These are phyloP conservation scores for Slavum lentiscoides DNA, from an alignment of 2,888 invertebrate species.

Conservation along the genomic window DNA sequence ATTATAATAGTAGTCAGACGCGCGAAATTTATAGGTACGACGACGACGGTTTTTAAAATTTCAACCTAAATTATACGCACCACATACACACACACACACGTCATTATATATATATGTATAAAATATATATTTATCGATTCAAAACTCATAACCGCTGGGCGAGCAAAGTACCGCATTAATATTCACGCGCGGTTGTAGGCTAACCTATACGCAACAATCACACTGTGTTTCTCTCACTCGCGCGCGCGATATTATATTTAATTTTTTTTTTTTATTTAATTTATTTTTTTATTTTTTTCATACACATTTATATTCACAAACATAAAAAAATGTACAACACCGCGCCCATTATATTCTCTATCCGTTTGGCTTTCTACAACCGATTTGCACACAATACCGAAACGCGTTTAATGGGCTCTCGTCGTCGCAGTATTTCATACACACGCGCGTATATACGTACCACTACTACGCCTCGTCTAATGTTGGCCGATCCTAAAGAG, in stretches of 20 bases:
- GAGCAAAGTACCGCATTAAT: slow-evolving; percentile 43
- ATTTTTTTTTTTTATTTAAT: slow-evolving; percentile 10
- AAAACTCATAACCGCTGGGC: slow-evolving; percentile 21
- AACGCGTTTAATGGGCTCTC: slow-evolving; percentile 50
- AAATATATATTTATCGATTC: slow-evolving; percentile 26
- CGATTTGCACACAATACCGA: slow-evolving; percentile 53
- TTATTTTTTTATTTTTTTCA: slow-evolving; percentile 30
- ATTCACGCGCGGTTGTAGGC: slow-evolving; percentile 48
- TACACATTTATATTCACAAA: slow-evolving; percentile 44
- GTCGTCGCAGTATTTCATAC: background rate
- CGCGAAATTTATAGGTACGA: too few species aligned
- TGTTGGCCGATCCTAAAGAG: slow-evolving; percentile 48
- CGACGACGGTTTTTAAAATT: too few species aligned
- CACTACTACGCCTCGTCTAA: slow-evolving; percentile 48
- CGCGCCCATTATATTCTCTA: slow-evolving; percentile 44
- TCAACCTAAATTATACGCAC: background rate
- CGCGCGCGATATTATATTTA: background rate
- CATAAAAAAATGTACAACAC: slow-evolving; percentile 45
- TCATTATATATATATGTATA: slow-evolving; percentile 13
- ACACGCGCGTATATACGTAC: background rate
- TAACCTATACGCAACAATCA: slow-evolving; percentile 45
- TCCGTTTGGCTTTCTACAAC: slow-evolving; percentile 48
- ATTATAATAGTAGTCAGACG: too few species aligned
- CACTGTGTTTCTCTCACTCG: background rate
- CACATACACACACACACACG: background rate